Percentiles rank a stretch among this genome's conserved stretches.
phyloP scores from a whole-genome alignment of 2,888 invertebrate genomes.

The Podabrus alpinus region DNA sequence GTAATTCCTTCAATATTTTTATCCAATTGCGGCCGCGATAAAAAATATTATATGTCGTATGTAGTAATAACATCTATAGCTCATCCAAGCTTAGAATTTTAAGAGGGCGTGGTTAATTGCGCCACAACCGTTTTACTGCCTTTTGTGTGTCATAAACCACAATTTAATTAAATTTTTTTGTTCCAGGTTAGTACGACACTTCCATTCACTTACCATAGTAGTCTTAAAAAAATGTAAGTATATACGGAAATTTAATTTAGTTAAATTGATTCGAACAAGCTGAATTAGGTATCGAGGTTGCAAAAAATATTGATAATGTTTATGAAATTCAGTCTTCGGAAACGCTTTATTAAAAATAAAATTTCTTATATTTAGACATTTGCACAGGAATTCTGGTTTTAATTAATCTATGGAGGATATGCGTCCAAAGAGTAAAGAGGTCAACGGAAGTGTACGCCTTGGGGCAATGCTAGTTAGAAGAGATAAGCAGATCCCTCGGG shows the following conservation, averaged over 20 bases:
- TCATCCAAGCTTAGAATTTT: background rate
- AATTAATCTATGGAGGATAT: slow-evolving; percentile 24
- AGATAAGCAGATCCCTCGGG: slow-evolving; percentile 32
- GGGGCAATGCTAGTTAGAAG: slow-evolving; percentile 27
- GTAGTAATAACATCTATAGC: background rate
- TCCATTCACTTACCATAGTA: background rate
- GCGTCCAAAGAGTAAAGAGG: slow-evolving; percentile 24
- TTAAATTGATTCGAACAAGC: background rate
- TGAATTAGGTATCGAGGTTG: background rate
- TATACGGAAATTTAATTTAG: background rate
- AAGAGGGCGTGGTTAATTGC: background rate
- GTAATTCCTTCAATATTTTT: background rate
- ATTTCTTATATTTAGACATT: slow-evolving; percentile 4
- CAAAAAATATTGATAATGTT: background rate
- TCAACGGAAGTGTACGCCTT: slow-evolving; percentile 25
- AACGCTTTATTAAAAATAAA: background rate
- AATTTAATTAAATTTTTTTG: background rate
- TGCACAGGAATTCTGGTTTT: slow-evolving; percentile 12
- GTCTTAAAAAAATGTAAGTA: background rate
- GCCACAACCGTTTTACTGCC: background rate
- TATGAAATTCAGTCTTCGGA: background rate
- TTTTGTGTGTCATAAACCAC: background rate
- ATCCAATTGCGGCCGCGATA: background rate
- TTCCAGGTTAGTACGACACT: background rate
- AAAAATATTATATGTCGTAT: no score